Percentiles rank a stretch among this genome's conserved stretches.
phyloP scores from a whole-genome alignment of 1,140 invertebrate species.

The Schlechtendalia chinensis region DNA sequence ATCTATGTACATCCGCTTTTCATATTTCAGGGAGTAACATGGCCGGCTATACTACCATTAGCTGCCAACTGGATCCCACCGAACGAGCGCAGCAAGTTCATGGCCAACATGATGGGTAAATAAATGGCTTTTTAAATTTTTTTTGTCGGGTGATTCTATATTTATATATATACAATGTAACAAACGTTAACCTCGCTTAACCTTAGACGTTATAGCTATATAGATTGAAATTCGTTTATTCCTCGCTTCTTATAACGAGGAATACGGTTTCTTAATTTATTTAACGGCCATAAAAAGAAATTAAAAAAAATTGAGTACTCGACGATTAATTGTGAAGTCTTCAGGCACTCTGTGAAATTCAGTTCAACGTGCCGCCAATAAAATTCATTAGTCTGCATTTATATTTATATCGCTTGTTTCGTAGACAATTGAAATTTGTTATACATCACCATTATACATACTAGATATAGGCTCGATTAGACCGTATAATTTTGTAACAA shows the following conservation, averaged over 20 bases:
- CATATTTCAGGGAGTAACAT: conserved; percentile 72
- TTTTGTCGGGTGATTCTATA: conserved; percentile 12
- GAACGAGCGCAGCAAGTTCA: conserved; percentile 82
- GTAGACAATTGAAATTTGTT: not conserved
- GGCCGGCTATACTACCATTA: conserved; percentile 87
- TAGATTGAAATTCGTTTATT: not conserved
- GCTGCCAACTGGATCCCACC: conserved; percentile 88
- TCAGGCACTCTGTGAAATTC: not conserved
- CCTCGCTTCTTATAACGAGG: not conserved
- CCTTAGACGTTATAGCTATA: not conserved
- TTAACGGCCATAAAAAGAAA: not conserved
- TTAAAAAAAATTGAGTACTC: conserved; percentile 3
- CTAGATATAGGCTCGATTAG: too few relatives aligned
- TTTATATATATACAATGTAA: not conserved
- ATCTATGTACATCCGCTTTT: not conserved
- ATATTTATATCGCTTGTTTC: not conserved
- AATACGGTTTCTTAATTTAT: not conserved
- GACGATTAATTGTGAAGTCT: not conserved
- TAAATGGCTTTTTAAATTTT: conserved; percentile 51
- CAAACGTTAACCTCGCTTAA: not conserved
- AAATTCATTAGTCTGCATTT: not conserved
- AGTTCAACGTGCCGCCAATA: not conserved
- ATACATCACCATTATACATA: not conserved
- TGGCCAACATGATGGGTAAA: conserved; percentile 83
- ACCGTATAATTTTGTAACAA: too few relatives aligned